phyloP scores from a whole-genome alignment of 2,797 vertebrate species.

The Cirrhinus mrigala region DNA sequence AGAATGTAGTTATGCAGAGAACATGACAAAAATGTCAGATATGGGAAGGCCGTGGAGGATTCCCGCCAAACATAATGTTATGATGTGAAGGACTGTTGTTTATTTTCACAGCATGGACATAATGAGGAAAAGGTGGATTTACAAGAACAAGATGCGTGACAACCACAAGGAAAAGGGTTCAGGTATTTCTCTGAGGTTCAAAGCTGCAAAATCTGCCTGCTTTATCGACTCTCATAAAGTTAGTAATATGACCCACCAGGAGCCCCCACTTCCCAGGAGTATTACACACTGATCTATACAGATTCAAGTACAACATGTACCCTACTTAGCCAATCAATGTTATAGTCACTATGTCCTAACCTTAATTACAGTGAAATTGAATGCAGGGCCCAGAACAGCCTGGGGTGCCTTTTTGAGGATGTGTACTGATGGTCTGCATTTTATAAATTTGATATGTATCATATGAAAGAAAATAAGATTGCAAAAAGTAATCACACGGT shows the following conservation, averaged over 20 bases:
- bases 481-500: constrained; percentile 7
- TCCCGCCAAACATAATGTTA: constrained; percentile 26
- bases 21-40: constrained; percentile 33
- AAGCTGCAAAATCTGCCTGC: constrained; percentile 19
- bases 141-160: constrained; percentile 31
- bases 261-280: background rate
- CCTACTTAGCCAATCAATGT: constrained; percentile 41
- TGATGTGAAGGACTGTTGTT: constrained; percentile 20
- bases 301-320: constrained; percentile 48
- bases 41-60: background rate
- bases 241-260: constrained; percentile 18
- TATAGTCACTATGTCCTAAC: constrained; percentile 48
- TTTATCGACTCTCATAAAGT: constrained; percentile 45
- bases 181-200: constrained; percentile 31
- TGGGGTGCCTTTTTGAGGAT: constrained; percentile 15
- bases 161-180: constrained; percentile 1
- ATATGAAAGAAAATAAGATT: constrained; percentile 29
- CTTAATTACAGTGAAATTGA: constrained; percentile 48
- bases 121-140: constrained; percentile 22
- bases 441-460: constrained; percentile 40
- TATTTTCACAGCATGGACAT: constrained; percentile 14
- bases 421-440: constrained; percentile 35
- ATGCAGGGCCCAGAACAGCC: constrained; percentile 27
- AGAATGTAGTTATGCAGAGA: constrained; percentile 24
- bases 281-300: constrained; percentile 40